These are phyloP conservation scores for Caenorhabditis afra DNA, from an alignment of 2,888 invertebrate genomes.

Conservation along the genomic window DNA sequence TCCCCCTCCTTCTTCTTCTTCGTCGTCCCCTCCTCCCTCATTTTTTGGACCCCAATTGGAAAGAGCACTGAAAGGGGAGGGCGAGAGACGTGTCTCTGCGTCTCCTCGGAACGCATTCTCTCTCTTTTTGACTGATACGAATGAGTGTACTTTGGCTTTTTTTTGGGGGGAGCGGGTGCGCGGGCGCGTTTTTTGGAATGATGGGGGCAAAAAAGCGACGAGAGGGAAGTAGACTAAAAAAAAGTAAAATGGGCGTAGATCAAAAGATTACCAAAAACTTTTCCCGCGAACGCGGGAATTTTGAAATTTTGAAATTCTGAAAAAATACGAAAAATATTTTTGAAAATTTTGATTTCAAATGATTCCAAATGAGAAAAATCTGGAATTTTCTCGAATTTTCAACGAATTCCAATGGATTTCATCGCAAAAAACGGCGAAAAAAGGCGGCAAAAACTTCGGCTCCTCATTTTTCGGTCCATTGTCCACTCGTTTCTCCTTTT, in stretches of 20 bases:
- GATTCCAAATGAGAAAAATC: too few relatives aligned
- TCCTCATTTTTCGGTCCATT: conserved; percentile 28
- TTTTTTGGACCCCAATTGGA: conserved; percentile 5
- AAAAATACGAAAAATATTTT: too few relatives aligned
- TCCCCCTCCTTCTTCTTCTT: neutral
- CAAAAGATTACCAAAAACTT: conserved; percentile 26
- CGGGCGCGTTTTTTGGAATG: conserved; percentile 13
- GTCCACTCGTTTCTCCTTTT: conserved; percentile 19
- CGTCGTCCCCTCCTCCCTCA: too few relatives aligned
- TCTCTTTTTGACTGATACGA: conserved; percentile 32
- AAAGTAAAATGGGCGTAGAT: conserved; percentile 16
- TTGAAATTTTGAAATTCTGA: too few relatives aligned
- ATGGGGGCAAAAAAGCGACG: neutral
- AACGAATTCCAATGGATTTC: too few relatives aligned
- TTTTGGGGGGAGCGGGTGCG: neutral
- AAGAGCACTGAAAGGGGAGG: conserved; percentile 3
- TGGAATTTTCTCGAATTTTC: too few relatives aligned
- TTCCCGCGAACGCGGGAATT: too few relatives aligned
- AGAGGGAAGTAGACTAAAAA: conserved; percentile 1
- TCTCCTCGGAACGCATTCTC: neutral
- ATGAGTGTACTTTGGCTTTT: conserved; percentile 43
- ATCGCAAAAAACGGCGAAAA: neutral
- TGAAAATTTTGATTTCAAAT: too few relatives aligned
- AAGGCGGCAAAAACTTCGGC: neutral
- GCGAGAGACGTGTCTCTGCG: conserved; percentile 8